Base-by-base conservation (phyloP, 2,113 vertebrate genomes). In the Vireo altiloquus region DNA sequence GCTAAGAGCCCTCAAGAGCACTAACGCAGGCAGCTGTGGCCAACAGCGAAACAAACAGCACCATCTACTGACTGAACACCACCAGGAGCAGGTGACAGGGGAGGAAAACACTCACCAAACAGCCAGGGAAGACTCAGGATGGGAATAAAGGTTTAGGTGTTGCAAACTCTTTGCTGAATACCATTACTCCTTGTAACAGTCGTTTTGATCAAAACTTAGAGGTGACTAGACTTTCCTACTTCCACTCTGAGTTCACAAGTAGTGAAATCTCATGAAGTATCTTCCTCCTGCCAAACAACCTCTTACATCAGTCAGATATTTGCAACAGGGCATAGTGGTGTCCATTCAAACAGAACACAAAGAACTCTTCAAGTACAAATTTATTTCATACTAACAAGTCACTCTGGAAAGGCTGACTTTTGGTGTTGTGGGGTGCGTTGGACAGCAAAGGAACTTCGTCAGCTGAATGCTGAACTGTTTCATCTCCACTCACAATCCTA, bases 31-130 rank as follows among this genome's bases (percentile, higher is more conserved):
- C 61, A 79, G 61, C 37, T 52, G 49, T 18, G n/a, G 37, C 72
- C 54, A 40, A 42, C 78, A 84, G 33, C 10, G 92, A 91, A 80
- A 92, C 87, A 90, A 95, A 96, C 79, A 97, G 95, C 92, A 86
- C 96, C 96, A 97, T 88, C 95, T 97, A 56, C 87, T 94, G 97
- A 84, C 88, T 59, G 63, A 82, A 78, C 37, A 52, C 9, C 44
- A 52, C 18, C 28, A 69, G 65, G 37, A 70, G 27, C 37, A 65
- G 40, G 24, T 13, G 47, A 19, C 10, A 19, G 63, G 31, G 23
- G 11, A 92, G 49, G 49, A 79, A 76, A 95, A 47, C n/a, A 23
- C 15, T 31, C 1, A 1, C 16, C 27, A 21, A 31, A 19, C 39
- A 53, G 30, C 11, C 27, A 31, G 39, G 49, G 20, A 63, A 77